Conservation (phyloP, 2,113 vertebrate species). For the Melanerpes aurifrons region DNA sequence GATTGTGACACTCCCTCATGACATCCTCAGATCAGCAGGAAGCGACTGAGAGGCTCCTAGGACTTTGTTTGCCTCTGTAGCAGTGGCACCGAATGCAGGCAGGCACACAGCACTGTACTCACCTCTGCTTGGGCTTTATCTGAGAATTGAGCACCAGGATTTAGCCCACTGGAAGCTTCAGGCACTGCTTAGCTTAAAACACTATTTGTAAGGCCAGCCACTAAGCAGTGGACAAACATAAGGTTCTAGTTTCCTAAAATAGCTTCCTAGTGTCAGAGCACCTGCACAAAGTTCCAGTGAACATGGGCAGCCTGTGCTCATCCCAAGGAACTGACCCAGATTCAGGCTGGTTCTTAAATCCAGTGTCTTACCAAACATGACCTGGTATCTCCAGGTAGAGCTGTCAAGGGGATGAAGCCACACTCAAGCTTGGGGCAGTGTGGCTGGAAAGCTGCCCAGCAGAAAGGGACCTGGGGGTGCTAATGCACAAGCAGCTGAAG, state of each 20-base stretch:
- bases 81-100: not conserved
- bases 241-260: constrained; percentile 1
- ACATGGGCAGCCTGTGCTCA: not conserved
- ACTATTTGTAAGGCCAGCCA: not conserved
- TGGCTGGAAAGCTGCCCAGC: too few species aligned
- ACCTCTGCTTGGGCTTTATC: not conserved
- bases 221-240: not conserved
- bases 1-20: not conserved
- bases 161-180: not conserved
- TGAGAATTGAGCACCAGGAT: not conserved
- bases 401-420: not conserved
- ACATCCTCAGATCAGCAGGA: not conserved
- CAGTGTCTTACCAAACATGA: not conserved
- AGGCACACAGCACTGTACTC: not conserved
- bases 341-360: not conserved
- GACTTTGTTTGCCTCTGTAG: not conserved
- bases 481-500: too few species aligned
- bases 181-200: not conserved
- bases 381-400: not conserved
- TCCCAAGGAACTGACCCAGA: not conserved
- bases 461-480: too few species aligned
- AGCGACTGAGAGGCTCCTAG: not conserved
- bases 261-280: not conserved
- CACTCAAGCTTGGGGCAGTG: too few species aligned
- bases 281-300: not conserved